Base-by-base conservation (phyloP, 2,888 invertebrate species). In the Parnassius orleans region DNA sequence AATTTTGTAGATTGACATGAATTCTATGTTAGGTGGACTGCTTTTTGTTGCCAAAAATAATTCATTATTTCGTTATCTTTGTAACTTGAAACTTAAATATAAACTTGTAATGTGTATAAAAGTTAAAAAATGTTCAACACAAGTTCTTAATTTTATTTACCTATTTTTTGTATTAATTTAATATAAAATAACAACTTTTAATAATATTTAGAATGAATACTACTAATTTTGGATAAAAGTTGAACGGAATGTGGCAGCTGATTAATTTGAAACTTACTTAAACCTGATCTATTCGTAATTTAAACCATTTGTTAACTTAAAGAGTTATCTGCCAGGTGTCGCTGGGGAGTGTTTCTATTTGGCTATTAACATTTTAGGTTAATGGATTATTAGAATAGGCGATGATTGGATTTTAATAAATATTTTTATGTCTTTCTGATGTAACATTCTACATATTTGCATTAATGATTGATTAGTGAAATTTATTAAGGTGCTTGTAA, bases 271-370 rank as follows among this genome's bases (percentile, higher is more conserved):
- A 51, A 54, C 33, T 53, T 48, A 58, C 59, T 59, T 33, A 59
- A 56, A 59, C 59, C 55, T 56, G 59, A 59, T 56, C 51, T 52
- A 46, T 58, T 48, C 54, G 56, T 56, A 61, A 61, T 63, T 63
- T 48, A 63, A 55, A 44, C 51, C 51, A 55, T 63, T 63, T 52
- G 63, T 56, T 57, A 54, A 44, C 53, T 51, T 33, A 24, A 58
- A 58, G 59, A 53, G 59, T 58, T 63, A 58, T 47, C 63, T 33
- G 59, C 59, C 59, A 63, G 59, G 63, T 63, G 63, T 59, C 33
- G 47, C 33, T 43, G 58, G 12, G 41, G 61, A 56, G 61, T 53
- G 62, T 58, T 41, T 48, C 62, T 33, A 33, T 48, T n/a, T 9
- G 44, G 24, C 41, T n/a, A 59, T 63, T 63, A 52, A 42, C 55